A percentile compares a stretch with the other conserved stretches of the same genome.
These are phyloP conservation scores for Diarsia dahlii DNA, from an alignment of 2,888 invertebrate genomes.

Conservation along the genomic window DNA sequence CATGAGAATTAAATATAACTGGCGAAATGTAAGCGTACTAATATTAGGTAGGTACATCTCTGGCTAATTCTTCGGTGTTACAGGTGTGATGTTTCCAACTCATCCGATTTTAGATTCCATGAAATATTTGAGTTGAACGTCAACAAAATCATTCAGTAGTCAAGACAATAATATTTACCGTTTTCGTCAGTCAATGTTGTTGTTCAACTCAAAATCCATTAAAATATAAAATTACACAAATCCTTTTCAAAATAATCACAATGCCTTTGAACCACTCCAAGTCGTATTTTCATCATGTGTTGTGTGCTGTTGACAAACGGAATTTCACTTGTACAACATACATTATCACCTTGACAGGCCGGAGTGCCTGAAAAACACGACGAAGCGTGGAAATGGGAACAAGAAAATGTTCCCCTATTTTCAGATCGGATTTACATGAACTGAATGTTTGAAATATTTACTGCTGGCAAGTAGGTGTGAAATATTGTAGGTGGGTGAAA, in stretches of 20 bases:
- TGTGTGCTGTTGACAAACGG: conserved; percentile 41
- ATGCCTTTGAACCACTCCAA: conserved; percentile 6
- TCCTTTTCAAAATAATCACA: neutral
- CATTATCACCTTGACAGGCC: conserved; percentile 46
- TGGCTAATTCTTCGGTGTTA: neutral
- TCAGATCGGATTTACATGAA: conserved; percentile 22
- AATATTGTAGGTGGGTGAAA: neutral
- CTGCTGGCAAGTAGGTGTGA: neutral
- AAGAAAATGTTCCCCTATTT: conserved; percentile 42
- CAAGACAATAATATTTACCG: neutral
- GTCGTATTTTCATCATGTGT: conserved; percentile 49
- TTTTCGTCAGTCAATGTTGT: neutral
- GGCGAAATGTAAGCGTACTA: too few species aligned
- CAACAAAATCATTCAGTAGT: too few species aligned
- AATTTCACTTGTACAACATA: conserved; percentile 50
- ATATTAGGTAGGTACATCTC: too few species aligned
- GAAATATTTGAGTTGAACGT: neutral
- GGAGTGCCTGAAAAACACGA: conserved; percentile 44
- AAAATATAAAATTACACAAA: neutral
- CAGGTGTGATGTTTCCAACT: too few species aligned
- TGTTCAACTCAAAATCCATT: neutral
- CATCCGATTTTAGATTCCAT: neutral
- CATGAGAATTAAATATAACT: too few species aligned
- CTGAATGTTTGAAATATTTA: conserved; percentile 33
- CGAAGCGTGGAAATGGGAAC: conserved; percentile 30